phyloP scores from a whole-genome alignment of 2,888 invertebrate species.

The Nephrotoma guestfalica region DNA sequence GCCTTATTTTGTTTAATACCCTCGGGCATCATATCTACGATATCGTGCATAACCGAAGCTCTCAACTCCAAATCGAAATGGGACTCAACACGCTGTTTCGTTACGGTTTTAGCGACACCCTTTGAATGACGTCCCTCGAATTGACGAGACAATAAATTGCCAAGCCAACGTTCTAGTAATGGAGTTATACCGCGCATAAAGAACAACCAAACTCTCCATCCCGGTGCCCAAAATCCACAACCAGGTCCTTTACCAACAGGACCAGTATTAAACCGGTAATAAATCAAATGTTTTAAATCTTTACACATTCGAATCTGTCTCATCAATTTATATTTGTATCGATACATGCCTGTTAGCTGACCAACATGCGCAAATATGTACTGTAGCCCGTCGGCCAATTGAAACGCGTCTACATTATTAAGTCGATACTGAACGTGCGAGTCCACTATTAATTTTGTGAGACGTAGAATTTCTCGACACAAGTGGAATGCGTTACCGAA shows the following conservation, averaged over 20 bases:
- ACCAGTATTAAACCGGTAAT: constrained; percentile 97
- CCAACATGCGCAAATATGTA: constrained; percentile 99
- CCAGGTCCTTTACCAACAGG: constrained; percentile 98
- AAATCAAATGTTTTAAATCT: constrained; percentile 97
- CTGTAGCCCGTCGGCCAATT: constrained; percentile 94
- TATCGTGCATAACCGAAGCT: constrained; percentile 94
- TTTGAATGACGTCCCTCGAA: constrained; percentile 99
- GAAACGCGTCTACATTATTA: constrained; percentile 99
- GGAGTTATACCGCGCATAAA: constrained; percentile 99
- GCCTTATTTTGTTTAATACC: constrained; percentile 99
- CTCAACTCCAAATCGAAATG: constrained; percentile 98
- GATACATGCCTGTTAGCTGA: constrained; percentile 98
- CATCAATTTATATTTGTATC: constrained; percentile 98
- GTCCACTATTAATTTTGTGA: constrained; percentile 97
- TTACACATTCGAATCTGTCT: constrained; percentile 99
- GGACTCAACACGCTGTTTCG: constrained; percentile 97
- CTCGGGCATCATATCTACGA: constrained; percentile 99
- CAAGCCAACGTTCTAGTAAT: constrained; percentile 95
- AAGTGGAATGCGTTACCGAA: constrained; percentile 98
- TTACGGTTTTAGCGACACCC: constrained; percentile 99
- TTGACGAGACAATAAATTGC: constrained; percentile 93
- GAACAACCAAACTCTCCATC: constrained; percentile 99
- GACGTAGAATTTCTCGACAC: constrained; percentile 94
- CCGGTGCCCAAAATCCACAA: constrained; percentile 97
- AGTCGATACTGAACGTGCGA: constrained; percentile 98